phyloP scores from a whole-genome alignment of 2,113 vertebrate species.

The Sinocyclocheilus grahami region DNA sequence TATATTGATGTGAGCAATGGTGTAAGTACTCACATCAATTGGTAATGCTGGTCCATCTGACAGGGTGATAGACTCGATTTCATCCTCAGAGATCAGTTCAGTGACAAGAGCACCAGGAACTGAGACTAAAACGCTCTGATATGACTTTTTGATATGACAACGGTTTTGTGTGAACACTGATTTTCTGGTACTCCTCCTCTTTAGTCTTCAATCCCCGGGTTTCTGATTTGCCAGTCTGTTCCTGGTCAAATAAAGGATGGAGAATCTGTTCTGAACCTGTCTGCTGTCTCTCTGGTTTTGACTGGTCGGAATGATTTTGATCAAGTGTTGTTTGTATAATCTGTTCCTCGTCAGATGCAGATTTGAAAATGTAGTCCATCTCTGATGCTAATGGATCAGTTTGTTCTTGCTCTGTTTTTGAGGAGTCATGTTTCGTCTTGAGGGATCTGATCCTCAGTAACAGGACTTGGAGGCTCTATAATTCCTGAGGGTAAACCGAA shows the following conservation, averaged over 20 bases:
- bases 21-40: background rate
- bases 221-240: background rate
- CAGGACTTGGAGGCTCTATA: background rate
- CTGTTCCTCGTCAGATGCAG: background rate
- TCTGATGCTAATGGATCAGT: background rate
- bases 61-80: background rate
- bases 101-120: slow-evolving; percentile 37
- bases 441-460: background rate
- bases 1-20: background rate
- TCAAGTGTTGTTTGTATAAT: background rate
- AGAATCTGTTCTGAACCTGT: background rate
- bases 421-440: background rate
- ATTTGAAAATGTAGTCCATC: background rate
- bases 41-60: background rate
- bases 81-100: slow-evolving; percentile 43
- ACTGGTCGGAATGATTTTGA: background rate
- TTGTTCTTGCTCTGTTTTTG: background rate
- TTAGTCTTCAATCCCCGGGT: background rate
- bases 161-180: background rate
- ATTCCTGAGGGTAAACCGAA: background rate
- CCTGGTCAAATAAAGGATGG: background rate
- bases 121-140: background rate
- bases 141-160: background rate
- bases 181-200: slow-evolving; percentile 11
- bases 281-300: background rate